Evolutionary conservation across 2,888 invertebrate species (phyloP).

Genomic region (Tinea semifulvella): DNA sequence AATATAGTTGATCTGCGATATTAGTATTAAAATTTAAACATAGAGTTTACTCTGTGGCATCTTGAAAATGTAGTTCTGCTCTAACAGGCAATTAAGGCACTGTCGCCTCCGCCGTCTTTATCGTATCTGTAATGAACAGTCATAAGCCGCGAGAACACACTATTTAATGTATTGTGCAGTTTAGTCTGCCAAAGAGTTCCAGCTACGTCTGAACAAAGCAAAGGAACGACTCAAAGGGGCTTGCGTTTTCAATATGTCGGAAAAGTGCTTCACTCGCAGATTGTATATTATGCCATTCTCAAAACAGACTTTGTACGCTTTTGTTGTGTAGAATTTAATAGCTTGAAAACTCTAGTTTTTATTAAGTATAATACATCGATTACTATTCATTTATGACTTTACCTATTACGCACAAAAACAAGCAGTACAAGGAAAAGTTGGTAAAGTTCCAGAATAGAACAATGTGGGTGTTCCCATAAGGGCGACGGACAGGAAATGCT

Average conservation of each 20-base stretch:
- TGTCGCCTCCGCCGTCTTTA: slow-evolving; percentile 53
- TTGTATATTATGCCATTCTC: neutral
- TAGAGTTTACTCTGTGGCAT: slow-evolving; percentile 5
- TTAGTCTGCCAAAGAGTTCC: slow-evolving; percentile 9
- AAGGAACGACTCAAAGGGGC: slow-evolving; percentile 12
- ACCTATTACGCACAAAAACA: neutral
- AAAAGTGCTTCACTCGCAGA: slow-evolving; percentile 5
- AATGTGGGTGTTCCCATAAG: slow-evolving; percentile 42
- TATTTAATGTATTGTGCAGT: slow-evolving; percentile 47
- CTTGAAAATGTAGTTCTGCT: slow-evolving; percentile 8
- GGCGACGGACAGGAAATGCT: slow-evolving; percentile 39
- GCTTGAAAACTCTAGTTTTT: no score
- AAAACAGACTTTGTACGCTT: neutral
- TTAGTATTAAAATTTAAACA: neutral
- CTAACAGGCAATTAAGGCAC: slow-evolving; percentile 44
- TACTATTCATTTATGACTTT: neutral
- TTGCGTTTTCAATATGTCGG: slow-evolving; percentile 11
- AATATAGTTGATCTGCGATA: no score
- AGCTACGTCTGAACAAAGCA: slow-evolving; percentile 9
- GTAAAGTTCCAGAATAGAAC: slow-evolving; percentile 26
- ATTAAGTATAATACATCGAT: neutral
- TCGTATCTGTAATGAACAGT: slow-evolving; percentile 66
- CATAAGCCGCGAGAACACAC: slow-evolving; percentile 45
- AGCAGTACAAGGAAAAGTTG: neutral
- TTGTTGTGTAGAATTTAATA: neutral